These are phyloP conservation scores for Bombus affinis DNA, from an alignment of 1,140 invertebrate species.

Conservation along the genomic window DNA sequence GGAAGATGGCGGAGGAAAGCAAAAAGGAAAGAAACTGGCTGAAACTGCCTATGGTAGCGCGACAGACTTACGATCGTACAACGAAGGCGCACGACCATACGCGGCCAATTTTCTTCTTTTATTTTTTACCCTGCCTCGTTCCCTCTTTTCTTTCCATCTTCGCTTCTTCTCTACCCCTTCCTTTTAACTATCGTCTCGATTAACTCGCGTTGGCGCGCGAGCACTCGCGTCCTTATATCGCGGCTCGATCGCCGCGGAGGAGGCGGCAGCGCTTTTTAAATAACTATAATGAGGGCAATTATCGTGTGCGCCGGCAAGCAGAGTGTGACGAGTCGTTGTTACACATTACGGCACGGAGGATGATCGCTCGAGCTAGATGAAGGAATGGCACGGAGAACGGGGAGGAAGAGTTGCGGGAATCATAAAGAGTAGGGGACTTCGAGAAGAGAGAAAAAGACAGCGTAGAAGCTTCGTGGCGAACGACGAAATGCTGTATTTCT, in stretches of 20 bases:
- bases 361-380: slow-evolving; percentile 52
- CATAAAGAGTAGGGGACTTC: not conserved
- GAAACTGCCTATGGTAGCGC: slow-evolving; percentile 55
- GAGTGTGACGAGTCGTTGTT: slow-evolving; percentile 81
- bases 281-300: slow-evolving; percentile 82
- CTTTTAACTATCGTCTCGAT: slow-evolving; percentile 33
- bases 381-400: slow-evolving; percentile 27
- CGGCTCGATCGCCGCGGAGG: slow-evolving; percentile 54
- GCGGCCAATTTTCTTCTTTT: slow-evolving; percentile 1
- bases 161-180: not conserved
- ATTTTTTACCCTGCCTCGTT: not conserved
- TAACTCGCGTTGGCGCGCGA: slow-evolving; percentile 58
- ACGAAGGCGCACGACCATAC: slow-evolving; percentile 51
- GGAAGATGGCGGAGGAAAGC: not conserved
- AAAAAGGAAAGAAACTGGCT: slow-evolving; percentile 7
- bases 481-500: too few relatives aligned
- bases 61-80: slow-evolving; percentile 54
- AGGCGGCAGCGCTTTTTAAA: slow-evolving; percentile 76
- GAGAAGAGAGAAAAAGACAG: slow-evolving; percentile 3
- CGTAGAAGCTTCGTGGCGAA: too few relatives aligned
- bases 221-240: slow-evolving; percentile 56
- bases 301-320: slow-evolving; percentile 81
- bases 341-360: slow-evolving; percentile 74
- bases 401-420: not conserved
- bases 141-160: not conserved